Evolutionary conservation across 2,888 invertebrate species (phyloP).

Genomic region (Cryptosula pallasiana): DNA sequence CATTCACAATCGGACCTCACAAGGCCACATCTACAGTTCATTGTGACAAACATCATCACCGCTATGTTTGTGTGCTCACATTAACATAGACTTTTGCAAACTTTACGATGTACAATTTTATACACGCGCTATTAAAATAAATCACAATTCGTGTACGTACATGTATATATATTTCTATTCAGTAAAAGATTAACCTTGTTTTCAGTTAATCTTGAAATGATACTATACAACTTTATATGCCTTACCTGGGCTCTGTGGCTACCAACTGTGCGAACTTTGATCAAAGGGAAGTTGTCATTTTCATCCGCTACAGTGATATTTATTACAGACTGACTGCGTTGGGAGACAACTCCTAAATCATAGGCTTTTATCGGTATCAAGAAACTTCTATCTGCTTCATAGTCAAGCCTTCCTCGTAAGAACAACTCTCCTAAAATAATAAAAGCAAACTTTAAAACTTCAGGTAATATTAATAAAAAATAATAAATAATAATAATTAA

Average conservation of each 20-base stretch:
- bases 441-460: too few relatives aligned
- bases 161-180: too few relatives aligned
- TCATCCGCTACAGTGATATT: constrained; percentile 29
- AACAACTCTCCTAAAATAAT: constrained; percentile 27
- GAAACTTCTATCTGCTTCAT: constrained; percentile 27
- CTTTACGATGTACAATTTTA: neutral
- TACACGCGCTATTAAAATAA: neutral
- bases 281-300: constrained; percentile 30
- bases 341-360: constrained; percentile 27
- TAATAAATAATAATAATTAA: too few relatives aligned
- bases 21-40: too few relatives aligned
- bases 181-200: too few relatives aligned
- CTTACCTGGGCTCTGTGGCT: constrained; percentile 17
- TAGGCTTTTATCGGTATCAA: constrained; percentile 28
- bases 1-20: too few relatives aligned
- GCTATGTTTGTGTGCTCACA: neutral
- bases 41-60: too few relatives aligned
- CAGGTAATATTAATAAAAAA: too few relatives aligned
- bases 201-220: constrained; percentile 7
- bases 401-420: constrained; percentile 28
- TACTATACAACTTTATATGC: neutral
- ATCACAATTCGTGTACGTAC: neutral
- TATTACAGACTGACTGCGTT: constrained; percentile 28
- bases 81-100: neutral
- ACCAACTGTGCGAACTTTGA: constrained; percentile 29